A percentile compares a stretch with the other conserved stretches of the same genome.
These are phyloP conservation scores for Indicator indicator DNA, from an alignment of 2,113 vertebrate species.

Conservation along the genomic window DNA sequence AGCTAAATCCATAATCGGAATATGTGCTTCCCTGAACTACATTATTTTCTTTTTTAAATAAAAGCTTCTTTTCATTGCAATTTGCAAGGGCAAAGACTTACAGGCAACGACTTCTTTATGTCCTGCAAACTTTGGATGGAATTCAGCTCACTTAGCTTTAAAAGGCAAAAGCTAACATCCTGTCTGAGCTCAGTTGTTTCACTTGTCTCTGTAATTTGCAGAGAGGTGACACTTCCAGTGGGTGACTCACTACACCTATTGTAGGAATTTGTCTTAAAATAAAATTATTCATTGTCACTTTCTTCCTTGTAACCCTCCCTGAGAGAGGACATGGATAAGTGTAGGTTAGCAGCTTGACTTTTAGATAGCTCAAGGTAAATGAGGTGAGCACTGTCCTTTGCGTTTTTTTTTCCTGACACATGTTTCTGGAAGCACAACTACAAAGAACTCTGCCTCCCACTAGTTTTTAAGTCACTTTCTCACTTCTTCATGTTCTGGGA, in stretches of 20 bases:
- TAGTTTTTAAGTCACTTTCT: neutral
- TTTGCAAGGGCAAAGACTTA: neutral
- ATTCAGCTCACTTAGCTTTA: constrained; percentile 21
- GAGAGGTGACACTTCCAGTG: constrained; percentile 16
- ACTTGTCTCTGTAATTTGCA: neutral
- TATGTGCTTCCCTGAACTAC: neutral
- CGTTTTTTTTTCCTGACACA: neutral
- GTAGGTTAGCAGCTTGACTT: neutral
- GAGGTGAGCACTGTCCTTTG: neutral
- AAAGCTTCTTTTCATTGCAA: neutral
- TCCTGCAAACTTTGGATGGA: neutral
- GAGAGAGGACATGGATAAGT: neutral
- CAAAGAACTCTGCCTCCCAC: neutral
- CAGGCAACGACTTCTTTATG: constrained; percentile 36
- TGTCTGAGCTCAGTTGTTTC: neutral
- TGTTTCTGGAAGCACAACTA: neutral
- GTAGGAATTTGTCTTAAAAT: constrained; percentile 13
- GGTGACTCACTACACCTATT: neutral
- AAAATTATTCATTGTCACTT: neutral
- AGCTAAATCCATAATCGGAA: neutral
- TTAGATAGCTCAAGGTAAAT: neutral
- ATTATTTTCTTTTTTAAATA: neutral
- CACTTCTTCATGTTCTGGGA: neutral
- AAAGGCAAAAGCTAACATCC: constrained; percentile 13
- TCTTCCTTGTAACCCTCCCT: neutral